A percentile compares a stretch with the other conserved stretches of the same genome.
Evolutionary conservation across 2,113 vertebrate genomes (phyloP).

Genomic region (Albula glossodonta): DNA sequence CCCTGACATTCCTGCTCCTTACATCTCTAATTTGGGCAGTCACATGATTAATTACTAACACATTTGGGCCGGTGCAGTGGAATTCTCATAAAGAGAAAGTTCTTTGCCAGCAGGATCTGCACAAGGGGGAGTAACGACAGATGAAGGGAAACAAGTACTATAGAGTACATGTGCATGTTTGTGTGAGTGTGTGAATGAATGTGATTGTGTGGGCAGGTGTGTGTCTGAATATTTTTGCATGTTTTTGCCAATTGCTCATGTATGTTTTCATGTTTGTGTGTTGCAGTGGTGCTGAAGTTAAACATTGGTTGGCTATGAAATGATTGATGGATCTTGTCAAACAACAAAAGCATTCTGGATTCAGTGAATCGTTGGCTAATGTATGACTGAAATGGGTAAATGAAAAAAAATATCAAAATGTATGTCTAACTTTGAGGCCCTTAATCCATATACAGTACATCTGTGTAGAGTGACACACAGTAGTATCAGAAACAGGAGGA

Average conservation of each 20-base stretch:
- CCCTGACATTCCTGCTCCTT: neutral
- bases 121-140: constrained; percentile 10
- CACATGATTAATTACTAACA: constrained; percentile 42
- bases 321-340: constrained; percentile 29
- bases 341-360: too few species aligned
- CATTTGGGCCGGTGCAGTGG: constrained; percentile 29
- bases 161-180: constrained; percentile 7
- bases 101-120: constrained; percentile 16
- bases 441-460: neutral
- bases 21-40: neutral
- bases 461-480: neutral
- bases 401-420: neutral
- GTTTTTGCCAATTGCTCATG: neutral
- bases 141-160: neutral
- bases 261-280: neutral
- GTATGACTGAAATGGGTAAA: too few species aligned
- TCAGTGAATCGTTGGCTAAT: too few species aligned
- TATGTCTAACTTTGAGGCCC: neutral
- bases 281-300: neutral
- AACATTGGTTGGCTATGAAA: too few species aligned
- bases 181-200: neutral
- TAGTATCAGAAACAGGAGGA: neutral
- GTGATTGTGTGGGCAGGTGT: neutral
- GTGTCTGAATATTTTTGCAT: neutral
- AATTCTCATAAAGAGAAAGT: constrained; percentile 35